Base-by-base conservation (phyloP, 2,888 invertebrate genomes). In the Pterostichus madidus region DNA sequence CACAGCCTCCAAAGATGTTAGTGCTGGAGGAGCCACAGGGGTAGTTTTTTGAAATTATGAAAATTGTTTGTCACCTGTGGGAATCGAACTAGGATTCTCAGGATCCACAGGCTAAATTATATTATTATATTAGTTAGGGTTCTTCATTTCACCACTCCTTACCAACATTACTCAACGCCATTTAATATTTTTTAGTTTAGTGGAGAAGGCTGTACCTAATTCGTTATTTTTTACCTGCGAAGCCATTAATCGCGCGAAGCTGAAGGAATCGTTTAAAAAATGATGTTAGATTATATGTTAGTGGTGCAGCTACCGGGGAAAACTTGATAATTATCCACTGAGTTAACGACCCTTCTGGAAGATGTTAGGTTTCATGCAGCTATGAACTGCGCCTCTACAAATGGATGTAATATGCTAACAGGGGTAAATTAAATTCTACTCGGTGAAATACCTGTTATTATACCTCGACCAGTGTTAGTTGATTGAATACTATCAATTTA, bases 341-440 rank as follows among this genome's bases (percentile, higher is more conserved):
- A 49, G 49, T 49, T 49, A 49, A 49, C 49, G 49, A 49, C 49
- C 49, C 49, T 49, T 10, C 13, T 11, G 5, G 2, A 8, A 11
- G 49, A n/a, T 49, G 49, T n/a, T 49, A 6, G 0, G 11, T 49
- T 49, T n/a, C 6, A 24, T 24, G 24, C 24, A 49, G 13, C 49
- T 49, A 49, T n/a, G 13, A 49, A n/a, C 49, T 49, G 49, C 49
- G 49, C 49, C 10, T 10, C 39, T 49, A 49, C 49, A 49, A 49
- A 49, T 49, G 49, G 49, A 49, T 49, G 49, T 49, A 49, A 49
- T 49, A 49, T 49, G 49, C 49, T 49, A 49, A 49, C 49, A 49
- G 49, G 49, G n/a, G 49, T 49, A 49, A 49, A 49, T 49, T 49
- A 49, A 49, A 49, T 49, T 49, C 49, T 49, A 49, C 49, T 49